Evolutionary conservation across 1,140 invertebrate species (phyloP).

Genomic region (Heliothis subflexa): DNA sequence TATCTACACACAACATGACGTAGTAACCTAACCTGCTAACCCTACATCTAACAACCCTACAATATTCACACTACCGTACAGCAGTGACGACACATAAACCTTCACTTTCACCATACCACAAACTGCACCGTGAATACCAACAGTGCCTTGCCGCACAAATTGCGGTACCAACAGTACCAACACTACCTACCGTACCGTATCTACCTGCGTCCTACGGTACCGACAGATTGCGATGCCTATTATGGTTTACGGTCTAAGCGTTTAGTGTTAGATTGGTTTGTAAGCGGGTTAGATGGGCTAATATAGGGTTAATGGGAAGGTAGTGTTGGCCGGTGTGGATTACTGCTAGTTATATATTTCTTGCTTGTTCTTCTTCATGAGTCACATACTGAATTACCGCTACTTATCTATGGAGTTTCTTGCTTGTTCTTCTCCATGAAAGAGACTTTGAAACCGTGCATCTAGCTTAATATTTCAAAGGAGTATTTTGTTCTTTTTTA

Average conservation of each 20-base stretch:
- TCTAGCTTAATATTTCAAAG: too few species aligned
- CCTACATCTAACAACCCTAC: conserved; percentile 51
- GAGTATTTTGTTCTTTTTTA: too few species aligned
- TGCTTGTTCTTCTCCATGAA: too few species aligned
- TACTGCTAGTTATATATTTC: too few species aligned
- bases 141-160: conserved; percentile 3
- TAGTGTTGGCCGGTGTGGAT: not conserved
- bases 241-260: conserved; percentile 23
- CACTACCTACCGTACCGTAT: not conserved
- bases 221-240: conserved; percentile 15
- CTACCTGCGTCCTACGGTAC: not conserved
- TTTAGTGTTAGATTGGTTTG: conserved; percentile 31
- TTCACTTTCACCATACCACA: conserved; percentile 58
- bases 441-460: too few species aligned
- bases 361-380: too few species aligned
- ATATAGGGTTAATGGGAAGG: not conserved
- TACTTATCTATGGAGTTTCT: too few species aligned
- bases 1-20: too few species aligned
- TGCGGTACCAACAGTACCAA: not conserved
- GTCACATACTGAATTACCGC: too few species aligned
- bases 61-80: conserved; percentile 51
- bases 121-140: conserved; percentile 37
- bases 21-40: conserved; percentile 40
- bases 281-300: not conserved
- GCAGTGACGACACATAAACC: conserved; percentile 56